Evolutionary conservation across 1,140 invertebrate species (phyloP), one percentile per base, ranked within the genome.

Genomic region (Camponotus floridanus): DNA sequence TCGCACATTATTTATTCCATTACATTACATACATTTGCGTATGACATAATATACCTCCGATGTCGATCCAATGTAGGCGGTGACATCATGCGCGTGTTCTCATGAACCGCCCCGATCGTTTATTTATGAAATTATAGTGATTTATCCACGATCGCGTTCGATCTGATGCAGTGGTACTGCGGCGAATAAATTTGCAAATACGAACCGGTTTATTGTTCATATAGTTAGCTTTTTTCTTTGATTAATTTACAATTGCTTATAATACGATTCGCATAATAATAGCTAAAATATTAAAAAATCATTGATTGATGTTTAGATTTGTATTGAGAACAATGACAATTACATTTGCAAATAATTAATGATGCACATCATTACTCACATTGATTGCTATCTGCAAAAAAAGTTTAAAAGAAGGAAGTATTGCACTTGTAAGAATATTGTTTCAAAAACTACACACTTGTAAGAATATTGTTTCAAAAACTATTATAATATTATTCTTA

Each of bases 101-200:
- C 57, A 74, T n/a, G 68, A 74, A 73, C 87, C 21, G 62, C 45
- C 45, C n/a, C 45, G 64, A 57, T 51, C 73, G 39, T 80, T 71
- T 88, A 81, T 88, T 90, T 87, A 71, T 70, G 67, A 90, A 89
- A 90, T 90, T 89, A 86, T 83, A 64, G 21, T 79, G 78, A 87
- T 87, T 87, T 87, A 87, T 88, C 39, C 65, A 61, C 55, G 21
- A 84, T 85, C 84, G 57, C 48, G 26, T 42, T 59, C 55, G 76
- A 80, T 70, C 33, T 42, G n/a, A 33, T 42, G 45, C 76, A n/a
- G 62, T 9, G 9, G 48, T 8, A 71, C 51, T 33, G 67, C 67
- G 68, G 26, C n/a, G 26, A 73, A 61, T 83, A 83, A 74, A 83
- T 73, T 73, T 39, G 26, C 68, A 61, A 73, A 55, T 21, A 55